Base-by-base conservation (phyloP, 2,888 invertebrate genomes). In the Spisula subtruncata region DNA sequence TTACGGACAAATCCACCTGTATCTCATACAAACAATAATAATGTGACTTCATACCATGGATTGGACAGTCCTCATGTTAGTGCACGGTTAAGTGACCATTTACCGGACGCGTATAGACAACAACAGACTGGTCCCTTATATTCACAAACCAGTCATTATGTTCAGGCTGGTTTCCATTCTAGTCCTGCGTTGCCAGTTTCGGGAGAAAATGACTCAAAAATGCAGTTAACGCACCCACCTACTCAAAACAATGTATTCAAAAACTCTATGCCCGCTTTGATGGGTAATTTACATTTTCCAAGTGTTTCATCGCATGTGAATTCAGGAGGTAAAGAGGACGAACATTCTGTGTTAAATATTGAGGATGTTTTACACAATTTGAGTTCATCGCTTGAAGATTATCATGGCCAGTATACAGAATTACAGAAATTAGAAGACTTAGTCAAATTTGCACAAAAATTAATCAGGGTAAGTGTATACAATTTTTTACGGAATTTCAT, bases 331-430 rank as follows among this genome's bases (percentile, higher is more conserved):
- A 85, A 54, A 16, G 79, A 83, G n/a, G 88, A 90, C 54, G 93
- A 94, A 35, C 93, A 94, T 83, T 93, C 94, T n/a, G 90, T 91
- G 88, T 89, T 93, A 56, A 95, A 94, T 46, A 93, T 97, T 81
- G 96, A 96, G 87, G 96, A 96, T 86, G 96, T 96, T 12, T 90
- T 97, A 83, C 95, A 96, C 86, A 96, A 94, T 89, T 92, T 97
- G 87, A 94, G 93, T 83, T 94, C 96, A 12, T 93, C 95, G 1
- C 92, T 97, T 83, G 97, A 97, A 93, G 97, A 97, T 94, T 96
- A 97, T 92, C 97, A 97, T 89, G 97, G 97, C 60, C 96, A 97
- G 90, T 97, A 97, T 94, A 93, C 96, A 12, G 97, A 97, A 90
- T 93, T 97, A 90, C 96, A 96, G 91, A 95, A 95, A 46, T 93